phyloP scores from a whole-genome alignment of 2,888 invertebrate species.

The Melitaea athalia region DNA sequence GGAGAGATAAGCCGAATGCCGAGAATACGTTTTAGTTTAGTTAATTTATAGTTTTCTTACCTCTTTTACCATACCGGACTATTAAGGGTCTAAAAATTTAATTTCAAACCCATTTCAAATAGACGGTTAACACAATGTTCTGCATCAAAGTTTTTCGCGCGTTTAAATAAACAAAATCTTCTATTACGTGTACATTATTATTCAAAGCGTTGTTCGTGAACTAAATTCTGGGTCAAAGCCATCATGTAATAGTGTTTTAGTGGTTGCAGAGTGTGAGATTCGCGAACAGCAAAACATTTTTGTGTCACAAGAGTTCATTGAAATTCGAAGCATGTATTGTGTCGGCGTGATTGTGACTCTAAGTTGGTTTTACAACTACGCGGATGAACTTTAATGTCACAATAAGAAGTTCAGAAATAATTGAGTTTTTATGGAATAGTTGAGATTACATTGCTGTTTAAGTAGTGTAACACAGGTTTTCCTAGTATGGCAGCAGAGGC shows the following conservation, averaged over 20 bases:
- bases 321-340: neutral
- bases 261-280: neutral
- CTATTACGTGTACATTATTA: neutral
- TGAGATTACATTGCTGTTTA: neutral
- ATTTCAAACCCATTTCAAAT: too few species aligned
- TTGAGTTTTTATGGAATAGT: neutral
- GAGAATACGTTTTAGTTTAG: too few species aligned
- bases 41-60: too few species aligned
- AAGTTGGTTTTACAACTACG: neutral
- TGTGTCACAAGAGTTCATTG: neutral
- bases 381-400: neutral
- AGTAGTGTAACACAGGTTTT: too few species aligned
- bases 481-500: too few species aligned
- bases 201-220: neutral
- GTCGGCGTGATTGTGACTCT: neutral
- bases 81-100: too few species aligned
- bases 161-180: neutral
- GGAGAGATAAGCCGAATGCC: too few species aligned
- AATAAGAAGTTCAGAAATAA: neutral
- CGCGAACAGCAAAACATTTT: conserved; percentile 9
- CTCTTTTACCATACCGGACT: too few species aligned
- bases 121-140: too few species aligned
- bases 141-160: too few species aligned
- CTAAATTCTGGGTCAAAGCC: conserved; percentile 34
- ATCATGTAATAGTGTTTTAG: conserved; percentile 9